Percentiles rank a stretch among this genome's conserved stretches.
These are phyloP conservation scores for Cosmopolites sordidus DNA, from an alignment of 2,888 invertebrate genomes.

Conservation along the genomic window DNA sequence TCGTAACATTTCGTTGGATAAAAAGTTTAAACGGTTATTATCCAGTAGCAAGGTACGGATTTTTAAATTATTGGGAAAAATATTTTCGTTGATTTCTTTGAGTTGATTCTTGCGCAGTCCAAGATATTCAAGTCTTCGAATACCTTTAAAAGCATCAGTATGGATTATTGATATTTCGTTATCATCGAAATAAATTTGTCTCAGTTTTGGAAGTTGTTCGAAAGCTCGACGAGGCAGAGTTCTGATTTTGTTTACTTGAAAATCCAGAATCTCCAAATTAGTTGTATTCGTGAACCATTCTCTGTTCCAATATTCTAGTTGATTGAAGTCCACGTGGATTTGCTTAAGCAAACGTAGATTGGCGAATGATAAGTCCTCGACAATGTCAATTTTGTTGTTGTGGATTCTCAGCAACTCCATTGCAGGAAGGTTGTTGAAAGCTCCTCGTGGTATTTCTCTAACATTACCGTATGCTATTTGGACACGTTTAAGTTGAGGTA, in stretches of 20 bases:
- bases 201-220: constrained; percentile 26
- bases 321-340: constrained; percentile 27
- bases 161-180: constrained; percentile 33
- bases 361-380: constrained; percentile 30
- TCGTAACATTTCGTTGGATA: constrained; percentile 29
- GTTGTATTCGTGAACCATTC: constrained; percentile 34
- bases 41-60: constrained; percentile 28
- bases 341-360: constrained; percentile 26
- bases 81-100: constrained; percentile 26
- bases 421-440: constrained; percentile 25
- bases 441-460: constrained; percentile 21
- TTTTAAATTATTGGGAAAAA: constrained; percentile 30
- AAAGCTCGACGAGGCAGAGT: constrained; percentile 32
- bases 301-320: constrained; percentile 30
- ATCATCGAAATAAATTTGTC: constrained; percentile 29
- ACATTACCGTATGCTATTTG: constrained; percentile 22
- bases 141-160: constrained; percentile 30
- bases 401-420: constrained; percentile 28
- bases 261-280: constrained; percentile 30
- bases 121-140: constrained; percentile 31
- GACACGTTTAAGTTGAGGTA: constrained; percentile 18
- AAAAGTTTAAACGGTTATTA: constrained; percentile 34
- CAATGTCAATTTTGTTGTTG: constrained; percentile 28
- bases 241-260: constrained; percentile 30
- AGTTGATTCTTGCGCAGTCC: constrained; percentile 33